These are phyloP conservation scores for Hydrozoanthus tunicans DNA, from an alignment of 64 coral and sea anemone species.

Conservation along the genomic window DNA sequence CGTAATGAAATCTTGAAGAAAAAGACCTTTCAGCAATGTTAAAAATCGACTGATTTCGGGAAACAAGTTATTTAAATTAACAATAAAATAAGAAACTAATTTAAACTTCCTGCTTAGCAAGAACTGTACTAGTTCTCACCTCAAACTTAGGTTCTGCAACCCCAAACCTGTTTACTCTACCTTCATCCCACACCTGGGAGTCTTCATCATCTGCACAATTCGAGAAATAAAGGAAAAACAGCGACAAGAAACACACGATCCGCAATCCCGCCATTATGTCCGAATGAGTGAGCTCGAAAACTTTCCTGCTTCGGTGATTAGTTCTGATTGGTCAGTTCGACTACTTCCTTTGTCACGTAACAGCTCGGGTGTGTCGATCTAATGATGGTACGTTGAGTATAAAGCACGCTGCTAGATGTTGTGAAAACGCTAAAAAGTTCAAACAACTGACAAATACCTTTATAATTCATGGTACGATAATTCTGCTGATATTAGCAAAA, in stretches of 20 bases:
- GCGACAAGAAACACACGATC: not conserved
- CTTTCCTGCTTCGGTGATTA: not conserved
- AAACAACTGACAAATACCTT: no score
- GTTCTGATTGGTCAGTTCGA: slow-evolving; percentile 23
- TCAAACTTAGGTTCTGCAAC: slow-evolving; percentile 50
- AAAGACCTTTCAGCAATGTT: not conserved
- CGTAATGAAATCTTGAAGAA: not conserved
- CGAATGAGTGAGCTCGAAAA: not conserved
- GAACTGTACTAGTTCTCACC: slow-evolving; percentile 50
- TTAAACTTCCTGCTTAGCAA: not conserved
- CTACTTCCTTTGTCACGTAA: not conserved
- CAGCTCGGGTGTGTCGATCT: not conserved
- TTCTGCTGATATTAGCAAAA: no score
- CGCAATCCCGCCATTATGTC: slow-evolving; percentile 17
- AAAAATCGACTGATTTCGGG: not conserved
- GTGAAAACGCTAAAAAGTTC: no score
- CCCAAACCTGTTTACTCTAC: slow-evolving; percentile 53
- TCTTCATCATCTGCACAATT: slow-evolving; percentile 48
- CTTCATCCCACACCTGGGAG: slow-evolving; percentile 40
- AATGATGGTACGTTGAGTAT: no score
- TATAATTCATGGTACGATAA: no score
- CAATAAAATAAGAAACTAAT: no score
- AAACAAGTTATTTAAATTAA: slow-evolving; percentile 45
- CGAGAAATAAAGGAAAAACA: slow-evolving; percentile 53
- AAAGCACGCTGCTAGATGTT: no score